A percentile compares a stretch with the other conserved stretches of the same genome.
phyloP scores from a whole-genome alignment of 2,797 vertebrate genomes.

The Meriones psammophilus region DNA sequence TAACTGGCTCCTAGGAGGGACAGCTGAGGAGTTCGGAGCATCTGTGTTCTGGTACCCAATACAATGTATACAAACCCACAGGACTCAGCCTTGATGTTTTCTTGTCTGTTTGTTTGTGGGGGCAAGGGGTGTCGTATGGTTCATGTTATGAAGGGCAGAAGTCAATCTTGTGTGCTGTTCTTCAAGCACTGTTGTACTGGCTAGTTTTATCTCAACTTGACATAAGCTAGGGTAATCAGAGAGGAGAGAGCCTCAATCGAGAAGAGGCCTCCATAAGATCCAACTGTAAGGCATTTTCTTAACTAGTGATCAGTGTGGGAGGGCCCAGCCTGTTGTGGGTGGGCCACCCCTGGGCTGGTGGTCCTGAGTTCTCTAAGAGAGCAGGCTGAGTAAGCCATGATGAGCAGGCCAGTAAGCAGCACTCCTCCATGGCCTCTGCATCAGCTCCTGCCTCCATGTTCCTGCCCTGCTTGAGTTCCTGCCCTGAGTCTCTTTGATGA shows the following conservation, averaged over 20 bases:
- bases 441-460: background rate
- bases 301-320: background rate
- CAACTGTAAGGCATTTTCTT: background rate
- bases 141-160: background rate
- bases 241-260: background rate
- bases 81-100: background rate
- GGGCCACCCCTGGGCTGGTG: too few relatives aligned
- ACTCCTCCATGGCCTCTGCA: background rate
- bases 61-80: background rate
- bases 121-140: background rate
- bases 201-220: background rate
- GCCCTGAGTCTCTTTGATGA: background rate
- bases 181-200: background rate
- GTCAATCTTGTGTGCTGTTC: background rate
- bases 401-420: background rate
- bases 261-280: too few relatives aligned
- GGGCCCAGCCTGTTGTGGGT: background rate
- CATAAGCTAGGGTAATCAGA: background rate
- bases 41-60: background rate
- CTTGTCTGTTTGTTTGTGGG: background rate
- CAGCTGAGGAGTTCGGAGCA: background rate
- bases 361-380: background rate
- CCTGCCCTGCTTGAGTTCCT: background rate
- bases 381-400: background rate
- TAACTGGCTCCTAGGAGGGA: background rate